Conservation (phyloP, 2,797 vertebrate genomes). For the Thaleichthys pacificus region DNA sequence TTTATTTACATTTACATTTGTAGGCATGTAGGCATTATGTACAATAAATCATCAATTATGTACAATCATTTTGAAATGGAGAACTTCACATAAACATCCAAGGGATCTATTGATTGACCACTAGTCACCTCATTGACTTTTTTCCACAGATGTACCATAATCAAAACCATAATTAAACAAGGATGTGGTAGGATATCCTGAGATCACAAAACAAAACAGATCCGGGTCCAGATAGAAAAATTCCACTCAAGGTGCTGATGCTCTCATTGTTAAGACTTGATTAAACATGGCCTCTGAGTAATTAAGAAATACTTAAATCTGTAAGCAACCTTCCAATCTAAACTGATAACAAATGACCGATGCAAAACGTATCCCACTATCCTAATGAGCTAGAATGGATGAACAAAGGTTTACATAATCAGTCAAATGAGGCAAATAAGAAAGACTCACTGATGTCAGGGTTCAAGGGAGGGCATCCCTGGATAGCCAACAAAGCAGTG, state of each 20-base stretch:
- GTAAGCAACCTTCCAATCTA: neutral
- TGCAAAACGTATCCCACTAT: conserved; percentile 2
- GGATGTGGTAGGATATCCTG: neutral
- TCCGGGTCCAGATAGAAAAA: neutral
- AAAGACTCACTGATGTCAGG: neutral
- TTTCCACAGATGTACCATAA: neutral
- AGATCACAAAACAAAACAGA: neutral
- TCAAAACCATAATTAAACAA: conserved; percentile 3
- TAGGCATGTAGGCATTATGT: neutral
- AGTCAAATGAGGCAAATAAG: neutral
- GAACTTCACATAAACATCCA: neutral
- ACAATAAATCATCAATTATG: neutral
- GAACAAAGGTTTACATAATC: neutral
- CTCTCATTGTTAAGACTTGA: neutral
- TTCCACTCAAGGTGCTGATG: neutral
- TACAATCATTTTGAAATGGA: neutral
- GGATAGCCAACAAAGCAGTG: conserved; percentile 1
- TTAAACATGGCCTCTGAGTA: neutral
- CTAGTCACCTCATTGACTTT: neutral
- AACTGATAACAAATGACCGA: neutral
- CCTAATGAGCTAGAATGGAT: neutral
- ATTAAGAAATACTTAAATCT: neutral
- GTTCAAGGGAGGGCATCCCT: neutral
- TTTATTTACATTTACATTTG: no score
- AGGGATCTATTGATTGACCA: neutral